phyloP scores from a whole-genome alignment of 2,888 invertebrate genomes.

The Petrolisthes manimaculis region DNA sequence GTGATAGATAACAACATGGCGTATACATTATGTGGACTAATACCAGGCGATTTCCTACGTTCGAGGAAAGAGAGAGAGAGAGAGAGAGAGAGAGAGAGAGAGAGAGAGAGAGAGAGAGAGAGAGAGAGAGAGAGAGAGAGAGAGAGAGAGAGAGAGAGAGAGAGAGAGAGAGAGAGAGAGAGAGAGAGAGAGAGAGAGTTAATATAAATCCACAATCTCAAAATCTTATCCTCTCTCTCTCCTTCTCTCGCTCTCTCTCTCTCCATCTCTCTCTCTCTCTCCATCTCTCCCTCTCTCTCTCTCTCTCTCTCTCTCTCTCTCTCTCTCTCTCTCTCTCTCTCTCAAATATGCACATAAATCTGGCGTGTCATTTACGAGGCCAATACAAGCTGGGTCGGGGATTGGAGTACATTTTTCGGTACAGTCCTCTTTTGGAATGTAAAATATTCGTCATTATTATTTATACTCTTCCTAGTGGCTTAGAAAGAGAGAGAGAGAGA shows the following conservation, averaged over 20 bases:
- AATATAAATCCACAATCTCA: background rate
- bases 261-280: background rate
- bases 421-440: too few species aligned
- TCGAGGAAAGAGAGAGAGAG: too few species aligned
- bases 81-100: too few species aligned
- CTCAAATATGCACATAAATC: background rate
- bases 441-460: too few species aligned
- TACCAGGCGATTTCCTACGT: too few species aligned
- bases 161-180: background rate
- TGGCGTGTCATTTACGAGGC: too few species aligned
- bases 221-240: background rate
- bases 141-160: background rate
- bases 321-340: slow-evolving; percentile 3
- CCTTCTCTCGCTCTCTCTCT: slow-evolving; percentile 1
- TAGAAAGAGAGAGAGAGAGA: too few species aligned
- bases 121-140: background rate
- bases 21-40: too few species aligned
- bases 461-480: too few species aligned
- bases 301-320: slow-evolving; percentile 12
- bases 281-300: background rate
- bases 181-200: background rate
- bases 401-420: too few species aligned
- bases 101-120: background rate
- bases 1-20: too few species aligned
- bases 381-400: too few species aligned